Evolutionary conservation across 2,888 invertebrate species (phyloP), one percentile per base, ranked within the genome.

Genomic region (Sarcophaga carnaria): DNA sequence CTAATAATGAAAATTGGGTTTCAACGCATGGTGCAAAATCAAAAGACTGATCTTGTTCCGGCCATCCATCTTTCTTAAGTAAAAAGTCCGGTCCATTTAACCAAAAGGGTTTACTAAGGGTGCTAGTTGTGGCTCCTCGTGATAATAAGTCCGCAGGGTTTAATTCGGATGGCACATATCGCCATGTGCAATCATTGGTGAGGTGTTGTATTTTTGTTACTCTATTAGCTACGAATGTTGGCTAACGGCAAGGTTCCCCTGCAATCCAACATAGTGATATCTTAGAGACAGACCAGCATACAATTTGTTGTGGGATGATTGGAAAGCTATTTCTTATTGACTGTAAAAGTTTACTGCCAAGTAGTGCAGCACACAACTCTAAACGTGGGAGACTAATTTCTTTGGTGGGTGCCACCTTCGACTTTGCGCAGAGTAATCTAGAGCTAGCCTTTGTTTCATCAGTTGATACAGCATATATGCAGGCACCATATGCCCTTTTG

Each of bases 211-310:
- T 81, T 81, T 81, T 76, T 49, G 70, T 22, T 3, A 81, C 81
- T 45, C 80, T 37, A 17, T 74, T 80, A 45, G 80, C 60, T 5
- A 80, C 80, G 64, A 80, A 80, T 20, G 20, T 47, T 49, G 74
- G 60, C 69, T 63, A 81, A 22, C 64, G 60, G 11, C 14, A 74
- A 11, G 67, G 67, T 5, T 80, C 69, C 6, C 67, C 69, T 14
- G 37, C 45, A 20, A 80, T 74, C 74, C 80, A 80, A 17, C 60
- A 67, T 27, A 81, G 27, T 6, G 81, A 22, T 47, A 81, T 69
- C 47, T 47, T 80, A 12, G 66, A 72, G 14, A 63, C 81, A 10
- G 81, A 81, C 81, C 81, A 81, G 22, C 75, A 81, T 17, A 47
- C 2, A 49, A 78, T 63, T n/a, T 70, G 14, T 2, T 70, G 22